phyloP scores from a whole-genome alignment of 2,113 vertebrate species.

The Aix galericulata region DNA sequence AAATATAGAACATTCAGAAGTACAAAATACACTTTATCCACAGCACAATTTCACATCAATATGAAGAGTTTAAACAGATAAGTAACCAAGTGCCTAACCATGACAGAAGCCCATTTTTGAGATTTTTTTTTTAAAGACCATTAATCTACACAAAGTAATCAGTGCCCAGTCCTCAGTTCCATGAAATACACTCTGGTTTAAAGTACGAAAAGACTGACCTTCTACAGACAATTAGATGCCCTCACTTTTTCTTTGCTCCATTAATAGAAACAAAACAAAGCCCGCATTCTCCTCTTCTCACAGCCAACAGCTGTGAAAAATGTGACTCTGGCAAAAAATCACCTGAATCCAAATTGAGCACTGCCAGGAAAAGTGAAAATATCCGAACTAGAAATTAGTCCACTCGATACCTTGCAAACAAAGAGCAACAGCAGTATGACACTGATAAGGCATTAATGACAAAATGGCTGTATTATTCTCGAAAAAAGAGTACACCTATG shows the following conservation, averaged over 20 bases:
- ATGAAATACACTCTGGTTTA: not conserved
- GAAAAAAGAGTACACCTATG: constrained; percentile 60
- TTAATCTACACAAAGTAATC: constrained; percentile 29
- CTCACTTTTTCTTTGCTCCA: constrained; percentile 7
- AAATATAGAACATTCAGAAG: constrained; percentile 79
- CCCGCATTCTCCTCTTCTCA: not conserved
- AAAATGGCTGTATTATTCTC: constrained; percentile 57
- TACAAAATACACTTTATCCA: constrained; percentile 79
- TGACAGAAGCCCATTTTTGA: constrained; percentile 45
- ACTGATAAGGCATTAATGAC: constrained; percentile 70
- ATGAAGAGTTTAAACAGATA: constrained; percentile 71
- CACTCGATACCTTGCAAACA: constrained; percentile 28
- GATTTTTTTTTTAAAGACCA: not conserved
- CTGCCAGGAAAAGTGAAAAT: constrained; percentile 19
- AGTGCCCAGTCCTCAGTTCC: constrained; percentile 17
- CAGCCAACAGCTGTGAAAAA: constrained; percentile 54
- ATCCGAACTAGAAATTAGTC: constrained; percentile 14
- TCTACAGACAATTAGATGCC: constrained; percentile 33
- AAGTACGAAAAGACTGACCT: constrained; percentile 24
- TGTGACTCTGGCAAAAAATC: constrained; percentile 39
- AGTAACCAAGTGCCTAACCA: constrained; percentile 53
- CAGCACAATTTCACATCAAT: constrained; percentile 77
- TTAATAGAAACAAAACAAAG: constrained; percentile 16
- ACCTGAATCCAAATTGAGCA: constrained; percentile 35
- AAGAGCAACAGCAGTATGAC: constrained; percentile 63